Evolutionary conservation across 2,888 invertebrate species (phyloP).

Genomic region (Thecophora atra): DNA sequence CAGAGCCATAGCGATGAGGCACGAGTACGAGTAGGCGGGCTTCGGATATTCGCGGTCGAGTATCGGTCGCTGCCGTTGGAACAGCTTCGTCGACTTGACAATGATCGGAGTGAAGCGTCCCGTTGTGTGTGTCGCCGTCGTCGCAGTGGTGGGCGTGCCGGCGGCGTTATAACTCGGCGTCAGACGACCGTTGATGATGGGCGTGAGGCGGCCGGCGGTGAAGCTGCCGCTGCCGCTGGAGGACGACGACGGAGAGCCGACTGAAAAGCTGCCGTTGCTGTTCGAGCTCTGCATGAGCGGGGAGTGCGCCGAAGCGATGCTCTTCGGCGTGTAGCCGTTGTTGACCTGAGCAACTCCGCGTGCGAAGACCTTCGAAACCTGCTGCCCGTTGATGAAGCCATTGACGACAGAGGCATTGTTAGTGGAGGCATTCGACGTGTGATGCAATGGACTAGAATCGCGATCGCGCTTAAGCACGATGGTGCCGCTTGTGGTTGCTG

Average conservation of each 20-base stretch:
- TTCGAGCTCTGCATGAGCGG: constrained; percentile 44
- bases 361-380: constrained; percentile 51
- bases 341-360: constrained; percentile 51
- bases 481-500: constrained; percentile 54
- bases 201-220: constrained; percentile 41
- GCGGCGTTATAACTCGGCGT: constrained; percentile 42
- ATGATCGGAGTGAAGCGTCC: constrained; percentile 43
- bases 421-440: constrained; percentile 25
- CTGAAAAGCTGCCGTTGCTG: constrained; percentile 29
- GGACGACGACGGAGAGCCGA: constrained; percentile 14
- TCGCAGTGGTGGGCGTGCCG: constrained; percentile 38
- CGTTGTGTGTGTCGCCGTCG: constrained; percentile 41
- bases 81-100: constrained; percentile 51
- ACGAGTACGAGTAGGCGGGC: constrained; percentile 97
- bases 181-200: constrained; percentile 44
- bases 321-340: constrained; percentile 56
- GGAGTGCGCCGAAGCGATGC: constrained; percentile 59
- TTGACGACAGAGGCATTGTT: constrained; percentile 36
- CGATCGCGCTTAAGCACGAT: constrained; percentile 60
- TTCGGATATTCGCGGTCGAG: constrained; percentile 79
- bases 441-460: constrained; percentile 59
- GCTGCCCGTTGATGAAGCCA: constrained; percentile 39
- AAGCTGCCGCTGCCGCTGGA: constrained; percentile 43
- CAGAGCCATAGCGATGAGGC: constrained; percentile 96
- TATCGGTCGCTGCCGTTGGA: constrained; percentile 54